Evolutionary conservation across 2,797 vertebrate genomes (phyloP), one percentile per base, ranked within the genome.

Genomic region (Acropternis orthonyx): DNA sequence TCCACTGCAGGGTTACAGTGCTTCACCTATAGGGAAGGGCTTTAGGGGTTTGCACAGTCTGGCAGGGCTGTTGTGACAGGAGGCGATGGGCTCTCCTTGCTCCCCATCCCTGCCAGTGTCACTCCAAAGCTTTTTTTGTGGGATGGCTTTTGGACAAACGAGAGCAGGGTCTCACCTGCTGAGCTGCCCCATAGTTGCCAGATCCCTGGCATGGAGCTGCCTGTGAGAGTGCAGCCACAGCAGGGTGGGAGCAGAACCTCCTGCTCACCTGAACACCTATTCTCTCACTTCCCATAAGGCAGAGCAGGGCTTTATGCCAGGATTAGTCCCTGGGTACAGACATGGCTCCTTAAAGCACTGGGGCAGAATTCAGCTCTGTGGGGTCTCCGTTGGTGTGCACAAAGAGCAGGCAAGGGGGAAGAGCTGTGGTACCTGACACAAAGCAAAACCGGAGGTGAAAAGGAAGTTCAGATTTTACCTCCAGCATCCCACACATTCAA

Each of bases 171-270:
- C 54, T 23, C 51, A 24, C 23, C 18, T 54, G 5, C 28, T 11
- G 23, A 49, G 41, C 0, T 0, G 54, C n/a, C 58, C 10, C 0
- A 28, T 13, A 12, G 6, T 9, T 36, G n/a, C 15, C 80, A 51
- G 16, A 41, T 22, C 22, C 22, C 17, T 36, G 37, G 61, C 34
- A 32, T 0, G 0, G 46, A 34, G 34, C 51, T 74, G 37, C 34
- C 41, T 3, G 6, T 58, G 54, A 54, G 43, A 48, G 6, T 18
- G 20, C 71, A 88, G 62, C 32, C 49, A 5, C 7, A 22, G 34
- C 2, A 1, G 15, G 24, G 13, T 22, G n/a, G 84, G 58, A 85
- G 37, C 4, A 14, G 49, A 36, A 30, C 27, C 67, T 71, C 23
- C 71, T 58, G 77, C 32, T 72, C 58, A 21, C 41, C 43, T 69